These are phyloP conservation scores for Scaeva pyrastri DNA, from an alignment of 2,888 invertebrate species.

Conservation along the genomic window DNA sequence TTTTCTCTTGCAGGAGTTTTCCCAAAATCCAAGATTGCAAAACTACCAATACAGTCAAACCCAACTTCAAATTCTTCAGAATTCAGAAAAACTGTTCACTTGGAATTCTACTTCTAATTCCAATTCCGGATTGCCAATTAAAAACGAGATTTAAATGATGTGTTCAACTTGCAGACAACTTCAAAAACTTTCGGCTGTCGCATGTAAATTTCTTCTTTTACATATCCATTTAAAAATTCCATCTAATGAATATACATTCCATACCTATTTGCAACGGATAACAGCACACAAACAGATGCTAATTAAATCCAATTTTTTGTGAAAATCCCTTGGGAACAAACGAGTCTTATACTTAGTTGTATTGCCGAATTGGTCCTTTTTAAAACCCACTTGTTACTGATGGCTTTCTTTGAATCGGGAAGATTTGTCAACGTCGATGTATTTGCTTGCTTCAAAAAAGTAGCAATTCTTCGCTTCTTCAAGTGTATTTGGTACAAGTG, in stretches of 20 bases:
- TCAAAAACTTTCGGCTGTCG: conserved; percentile 5
- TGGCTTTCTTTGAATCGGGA: background rate
- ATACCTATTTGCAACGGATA: background rate
- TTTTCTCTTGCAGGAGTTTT: no score
- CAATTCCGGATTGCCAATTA: no score
- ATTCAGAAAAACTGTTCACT: no score
- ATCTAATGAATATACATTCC: conserved; percentile 1
- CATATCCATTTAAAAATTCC: conserved; percentile 2
- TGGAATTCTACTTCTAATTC: no score
- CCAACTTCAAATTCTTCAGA: no score
- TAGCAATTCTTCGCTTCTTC: background rate
- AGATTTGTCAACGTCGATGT: background rate
- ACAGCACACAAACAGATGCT: background rate
- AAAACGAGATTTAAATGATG: background rate
- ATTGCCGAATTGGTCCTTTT: background rate
- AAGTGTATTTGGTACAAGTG: background rate
- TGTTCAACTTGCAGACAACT: background rate
- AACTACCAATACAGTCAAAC: no score
- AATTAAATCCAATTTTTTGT: background rate
- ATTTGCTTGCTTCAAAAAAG: background rate
- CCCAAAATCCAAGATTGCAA: no score
- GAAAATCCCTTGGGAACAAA: background rate
- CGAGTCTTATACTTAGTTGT: background rate
- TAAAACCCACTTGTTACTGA: background rate
- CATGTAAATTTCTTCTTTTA: conserved; percentile 9